Evolutionary conservation across 2,797 vertebrate species (phyloP).

Genomic region (Anableps anableps): DNA sequence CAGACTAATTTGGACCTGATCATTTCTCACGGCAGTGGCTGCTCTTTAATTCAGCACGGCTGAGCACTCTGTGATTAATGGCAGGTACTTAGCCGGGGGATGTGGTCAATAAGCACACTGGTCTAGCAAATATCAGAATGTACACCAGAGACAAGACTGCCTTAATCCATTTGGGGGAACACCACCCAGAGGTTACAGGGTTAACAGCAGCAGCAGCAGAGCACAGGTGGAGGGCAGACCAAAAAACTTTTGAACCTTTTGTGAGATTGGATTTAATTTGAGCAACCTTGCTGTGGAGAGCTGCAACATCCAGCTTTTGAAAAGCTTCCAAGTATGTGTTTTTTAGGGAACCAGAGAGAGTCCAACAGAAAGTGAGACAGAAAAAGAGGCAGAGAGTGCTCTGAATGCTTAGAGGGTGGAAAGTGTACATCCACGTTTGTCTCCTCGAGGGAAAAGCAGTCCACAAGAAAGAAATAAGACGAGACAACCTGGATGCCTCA

Average conservation of each 20-base stretch:
- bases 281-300: conserved; percentile 18
- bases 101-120: conserved; percentile 65
- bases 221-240: background rate
- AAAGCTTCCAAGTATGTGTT: conserved; percentile 6
- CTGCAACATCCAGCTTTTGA: background rate
- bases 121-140: conserved; percentile 54
- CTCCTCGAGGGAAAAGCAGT: conserved; percentile 5
- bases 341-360: conserved; percentile 1
- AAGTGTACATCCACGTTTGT: background rate
- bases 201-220: conserved; percentile 10
- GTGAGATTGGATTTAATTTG: conserved; percentile 33
- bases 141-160: conserved; percentile 23
- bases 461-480: conserved; percentile 6
- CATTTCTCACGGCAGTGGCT: conserved; percentile 47
- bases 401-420: background rate
- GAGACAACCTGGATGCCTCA: conserved; percentile 23
- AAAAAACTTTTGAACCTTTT: conserved; percentile 13
- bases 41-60: conserved; percentile 68
- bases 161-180: conserved; percentile 19
- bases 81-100: conserved; percentile 62
- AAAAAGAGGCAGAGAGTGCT: conserved; percentile 7
- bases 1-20: conserved; percentile 56
- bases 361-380: conserved; percentile 1
- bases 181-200: conserved; percentile 9
- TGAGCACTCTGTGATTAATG: conserved; percentile 71